Evolutionary conservation across 2,113 vertebrate species (phyloP), one percentile per base, ranked within the genome.

Genomic region (Stigmatopora nigra): DNA sequence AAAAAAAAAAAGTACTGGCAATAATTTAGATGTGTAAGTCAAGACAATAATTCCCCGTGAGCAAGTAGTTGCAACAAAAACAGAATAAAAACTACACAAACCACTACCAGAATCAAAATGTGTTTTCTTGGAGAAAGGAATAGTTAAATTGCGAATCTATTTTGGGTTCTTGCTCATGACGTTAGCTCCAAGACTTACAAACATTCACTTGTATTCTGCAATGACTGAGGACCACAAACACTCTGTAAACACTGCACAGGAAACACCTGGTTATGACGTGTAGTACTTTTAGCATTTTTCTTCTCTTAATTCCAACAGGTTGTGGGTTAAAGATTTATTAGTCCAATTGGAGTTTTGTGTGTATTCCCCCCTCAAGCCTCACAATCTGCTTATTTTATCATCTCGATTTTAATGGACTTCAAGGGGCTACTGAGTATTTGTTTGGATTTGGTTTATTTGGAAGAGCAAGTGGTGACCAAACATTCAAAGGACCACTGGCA

Each of bases 331-430:
- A 61, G 38, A 45, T 61, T 13, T 45, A 44, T 61, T 45, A 45
- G 58, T 38, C 22, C 38, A 61, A 61, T 61, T 61, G 19, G 36
- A 38, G 11, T 44, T 20, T 36, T 44, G 36, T 3, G 58, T 12
- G 58, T 19, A 44, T 20, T 44, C 58, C 19, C n/a, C 57, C 35
- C 57, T 38, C n/a, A 16, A 38, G 57, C 16, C 15, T 38, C 38
- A 5, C 38, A 7, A 38, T 44, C 17, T 44, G 38, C 38, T 61
- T 61, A 5, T 44, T 61, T 44, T 44, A 61, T 61, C 44, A 38
- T 61, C 58, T 22, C 15, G 13, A 56, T 56, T 56, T 56, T 56
- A 13, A 56, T 31, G 53, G 53, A 56, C 22, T 56, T 56, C 25
- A 56, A 31, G 53, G 31, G 53, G 53, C 53, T 56, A 56, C 53